phyloP scores from a whole-genome alignment of 2,113 vertebrate genomes.

The Salminus brasiliensis region DNA sequence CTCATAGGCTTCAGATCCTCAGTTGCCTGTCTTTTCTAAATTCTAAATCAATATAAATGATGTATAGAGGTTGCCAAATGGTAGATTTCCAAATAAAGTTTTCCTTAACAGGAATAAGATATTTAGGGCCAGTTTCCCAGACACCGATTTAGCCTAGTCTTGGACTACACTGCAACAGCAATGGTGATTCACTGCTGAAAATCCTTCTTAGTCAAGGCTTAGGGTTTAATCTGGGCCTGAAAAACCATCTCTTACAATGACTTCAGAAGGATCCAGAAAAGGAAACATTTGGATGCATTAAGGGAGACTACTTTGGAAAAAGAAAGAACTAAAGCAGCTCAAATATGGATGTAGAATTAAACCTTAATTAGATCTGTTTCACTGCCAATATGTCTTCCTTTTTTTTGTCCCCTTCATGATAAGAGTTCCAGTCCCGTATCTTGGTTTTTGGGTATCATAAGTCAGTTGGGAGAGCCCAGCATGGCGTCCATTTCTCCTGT shows the following conservation, averaged over 20 bases:
- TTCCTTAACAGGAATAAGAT: no score
- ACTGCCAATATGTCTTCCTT: not conserved
- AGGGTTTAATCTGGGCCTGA: not conserved
- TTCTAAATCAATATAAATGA: no score
- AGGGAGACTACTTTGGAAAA: not conserved
- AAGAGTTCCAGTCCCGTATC: no score
- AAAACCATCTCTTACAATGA: not conserved
- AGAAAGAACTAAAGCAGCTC: not conserved
- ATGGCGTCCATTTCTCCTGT: not conserved
- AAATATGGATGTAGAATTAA: conserved; percentile 6
- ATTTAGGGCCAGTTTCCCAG: no score
- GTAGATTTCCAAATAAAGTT: no score
- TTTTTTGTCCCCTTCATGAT: no score
- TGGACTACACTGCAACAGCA: not conserved
- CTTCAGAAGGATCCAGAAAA: not conserved
- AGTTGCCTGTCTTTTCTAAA: no score
- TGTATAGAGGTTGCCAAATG: no score
- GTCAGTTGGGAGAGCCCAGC: not conserved
- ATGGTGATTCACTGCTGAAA: not conserved
- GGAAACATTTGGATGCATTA: not conserved
- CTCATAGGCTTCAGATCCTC: no score
- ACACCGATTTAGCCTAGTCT: not conserved
- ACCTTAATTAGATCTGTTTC: not conserved
- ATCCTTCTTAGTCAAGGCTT: not conserved
- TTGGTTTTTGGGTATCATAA: not conserved